Evolutionary conservation across 2,888 invertebrate species (phyloP), one percentile per base, ranked within the genome.

Genomic region (Elmis aenea): DNA sequence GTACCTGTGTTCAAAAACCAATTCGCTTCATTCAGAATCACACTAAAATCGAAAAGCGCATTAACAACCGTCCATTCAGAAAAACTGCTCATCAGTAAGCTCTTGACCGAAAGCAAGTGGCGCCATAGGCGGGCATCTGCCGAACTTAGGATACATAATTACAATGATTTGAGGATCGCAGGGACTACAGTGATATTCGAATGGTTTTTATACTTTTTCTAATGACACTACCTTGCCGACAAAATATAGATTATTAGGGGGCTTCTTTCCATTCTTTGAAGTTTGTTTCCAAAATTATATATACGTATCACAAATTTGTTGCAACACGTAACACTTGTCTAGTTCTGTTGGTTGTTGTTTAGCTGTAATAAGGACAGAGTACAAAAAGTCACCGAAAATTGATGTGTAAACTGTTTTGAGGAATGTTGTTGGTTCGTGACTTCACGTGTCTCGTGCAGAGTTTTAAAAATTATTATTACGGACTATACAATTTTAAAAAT

Each of bases 101-200:
- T 35, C 33, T 27, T 33, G 28, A 21, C 37, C 36, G 43, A 41
- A 42, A 50, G 55, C 52, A 54, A 52, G 48, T 57, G 62, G 64
- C 64, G 64, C 63, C 64, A 59, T 58, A 59, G 63, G 62, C 64
- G 62, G 61, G 54, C 62, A 58, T 51, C 62, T 55, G 58, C 52
- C 57, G 54, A 57, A 56, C 58, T 56, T 56, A 48, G 50, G 45
- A 48, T 46, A 48, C 55, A 49, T 63, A 64, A 64, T 64, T 64
- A 64, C 57, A 58, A 63, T 64, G 58, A 64, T 64, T 64, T 60
- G 51, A 39, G 48, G 43, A 51, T 51, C 51, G 45, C 48, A 51
- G 48, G 50, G 50, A 45, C 47, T 38, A 45, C 55, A 56, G 52
- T 57, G 58, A 57, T 59, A 58, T 53, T 50, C 34, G 33, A 40